These are phyloP conservation scores for Nothocercus nigrocapillus DNA, from an alignment of 2,113 vertebrate genomes.

Conservation along the genomic window DNA sequence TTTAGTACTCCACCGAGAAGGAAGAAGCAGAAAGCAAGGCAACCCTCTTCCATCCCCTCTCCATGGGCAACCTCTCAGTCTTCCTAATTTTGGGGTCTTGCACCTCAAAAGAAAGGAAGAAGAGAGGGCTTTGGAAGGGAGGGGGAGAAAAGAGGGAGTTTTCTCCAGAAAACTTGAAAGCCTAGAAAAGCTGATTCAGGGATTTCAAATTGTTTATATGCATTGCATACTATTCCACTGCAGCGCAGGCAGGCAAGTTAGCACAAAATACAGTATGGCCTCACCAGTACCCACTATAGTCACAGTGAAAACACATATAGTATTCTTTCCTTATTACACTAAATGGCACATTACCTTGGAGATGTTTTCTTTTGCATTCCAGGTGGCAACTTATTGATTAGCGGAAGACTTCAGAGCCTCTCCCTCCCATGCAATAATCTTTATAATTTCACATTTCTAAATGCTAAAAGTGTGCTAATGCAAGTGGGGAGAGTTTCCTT, in stretches of 20 bases:
- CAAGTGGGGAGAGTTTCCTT: slow-evolving; percentile 40
- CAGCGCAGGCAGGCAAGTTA: not conserved
- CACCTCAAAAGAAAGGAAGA: not conserved
- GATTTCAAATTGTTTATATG: not conserved
- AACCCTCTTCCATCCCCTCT: not conserved
- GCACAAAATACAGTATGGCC: not conserved
- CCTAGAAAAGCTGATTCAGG: not conserved
- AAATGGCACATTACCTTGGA: not conserved
- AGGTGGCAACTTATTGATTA: slow-evolving; percentile 39
- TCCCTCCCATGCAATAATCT: slow-evolving; percentile 25
- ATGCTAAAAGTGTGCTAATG: slow-evolving; percentile 47
- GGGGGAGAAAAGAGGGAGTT: not conserved
- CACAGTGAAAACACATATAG: not conserved
- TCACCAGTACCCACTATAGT: not conserved
- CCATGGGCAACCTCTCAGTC: not conserved
- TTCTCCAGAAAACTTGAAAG: not conserved
- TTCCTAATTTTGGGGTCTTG: not conserved
- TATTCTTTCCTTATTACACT: slow-evolving; percentile 8
- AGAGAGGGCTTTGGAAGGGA: not conserved
- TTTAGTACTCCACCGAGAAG: not conserved
- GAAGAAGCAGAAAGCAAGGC: not conserved
- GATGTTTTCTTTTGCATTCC: slow-evolving; percentile 21
- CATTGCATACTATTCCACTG: not conserved
- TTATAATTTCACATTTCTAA: slow-evolving; percentile 51
- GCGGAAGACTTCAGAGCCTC: not conserved